These are phyloP conservation scores for Ruditapes philippinarum DNA, from an alignment of 1,140 invertebrate species.

Conservation along the genomic window DNA sequence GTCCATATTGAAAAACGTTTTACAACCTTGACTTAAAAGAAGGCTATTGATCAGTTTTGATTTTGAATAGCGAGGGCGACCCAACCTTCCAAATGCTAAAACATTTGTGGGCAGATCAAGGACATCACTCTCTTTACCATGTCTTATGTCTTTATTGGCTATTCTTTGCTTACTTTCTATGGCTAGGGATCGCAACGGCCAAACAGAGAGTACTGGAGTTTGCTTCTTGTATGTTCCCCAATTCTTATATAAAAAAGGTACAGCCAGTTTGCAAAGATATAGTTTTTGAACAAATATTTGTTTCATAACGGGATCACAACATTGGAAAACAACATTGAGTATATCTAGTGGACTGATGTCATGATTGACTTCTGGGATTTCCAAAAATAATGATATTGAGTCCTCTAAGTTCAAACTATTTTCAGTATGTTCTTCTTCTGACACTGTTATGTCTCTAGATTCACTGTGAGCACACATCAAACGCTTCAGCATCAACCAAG, in stretches of 20 bases:
- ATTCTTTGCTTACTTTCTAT: neutral
- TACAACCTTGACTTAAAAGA: neutral
- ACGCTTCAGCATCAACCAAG: neutral
- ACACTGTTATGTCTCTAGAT: neutral
- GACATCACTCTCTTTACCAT: neutral
- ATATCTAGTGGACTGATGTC: neutral
- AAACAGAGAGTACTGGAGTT: neutral
- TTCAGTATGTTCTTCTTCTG: neutral
- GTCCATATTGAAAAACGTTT: neutral
- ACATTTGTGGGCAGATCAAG: neutral
- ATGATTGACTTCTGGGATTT: neutral
- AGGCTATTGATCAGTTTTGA: conserved; percentile 24
- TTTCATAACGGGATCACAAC: conserved; percentile 14
- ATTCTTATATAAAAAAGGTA: neutral
- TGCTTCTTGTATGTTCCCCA: neutral
- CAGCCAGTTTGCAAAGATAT: neutral
- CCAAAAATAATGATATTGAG: neutral
- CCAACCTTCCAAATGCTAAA: neutral
- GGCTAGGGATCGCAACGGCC: neutral
- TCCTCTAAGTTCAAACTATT: neutral
- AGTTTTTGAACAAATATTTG: neutral
- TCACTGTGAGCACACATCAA: neutral
- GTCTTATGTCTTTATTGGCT: neutral
- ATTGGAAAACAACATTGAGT: neutral
- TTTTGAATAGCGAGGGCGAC: neutral